Evolutionary conservation across 1,140 invertebrate genomes (phyloP).

Genomic region (Aphelinus atriplicis): DNA sequence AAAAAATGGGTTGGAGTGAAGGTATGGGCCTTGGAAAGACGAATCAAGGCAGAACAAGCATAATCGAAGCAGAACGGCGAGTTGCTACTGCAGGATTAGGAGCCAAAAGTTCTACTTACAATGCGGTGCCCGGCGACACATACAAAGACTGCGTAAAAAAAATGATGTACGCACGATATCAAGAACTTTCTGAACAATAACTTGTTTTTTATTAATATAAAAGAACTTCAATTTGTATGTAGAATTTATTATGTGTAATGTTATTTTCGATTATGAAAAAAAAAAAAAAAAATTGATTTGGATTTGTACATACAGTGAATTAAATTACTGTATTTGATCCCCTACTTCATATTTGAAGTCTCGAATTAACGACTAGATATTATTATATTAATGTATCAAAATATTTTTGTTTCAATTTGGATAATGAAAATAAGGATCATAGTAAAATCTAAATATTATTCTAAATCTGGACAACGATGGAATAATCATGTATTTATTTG

Average conservation of each 20-base stretch:
- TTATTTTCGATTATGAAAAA: slow-evolving; percentile 22
- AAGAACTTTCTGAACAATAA: slow-evolving; percentile 75
- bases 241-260: slow-evolving; percentile 24
- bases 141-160: slow-evolving; percentile 93
- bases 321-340: slow-evolving; percentile 7
- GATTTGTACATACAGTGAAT: slow-evolving; percentile 35
- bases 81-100: slow-evolving; percentile 79
- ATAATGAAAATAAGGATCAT: no score
- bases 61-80: slow-evolving; percentile 81
- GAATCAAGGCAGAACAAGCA: slow-evolving; percentile 93
- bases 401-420: no score
- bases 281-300: slow-evolving; percentile 4
- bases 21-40: slow-evolving; percentile 93
- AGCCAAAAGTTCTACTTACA: slow-evolving; percentile 77
- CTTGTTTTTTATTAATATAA: slow-evolving; percentile 33
- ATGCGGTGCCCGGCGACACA: slow-evolving; percentile 81
- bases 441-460: neutral
- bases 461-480: neutral
- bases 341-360: slow-evolving; percentile 13
- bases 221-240: slow-evolving; percentile 29
- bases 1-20: slow-evolving; percentile 99
- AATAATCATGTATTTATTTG: slow-evolving; percentile 21
- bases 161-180: slow-evolving; percentile 86
- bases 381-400: no score
- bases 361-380: neutral